These are phyloP conservation scores for Pleuronectes platessa DNA, from an alignment of 2,113 vertebrate species.

Conservation along the genomic window DNA sequence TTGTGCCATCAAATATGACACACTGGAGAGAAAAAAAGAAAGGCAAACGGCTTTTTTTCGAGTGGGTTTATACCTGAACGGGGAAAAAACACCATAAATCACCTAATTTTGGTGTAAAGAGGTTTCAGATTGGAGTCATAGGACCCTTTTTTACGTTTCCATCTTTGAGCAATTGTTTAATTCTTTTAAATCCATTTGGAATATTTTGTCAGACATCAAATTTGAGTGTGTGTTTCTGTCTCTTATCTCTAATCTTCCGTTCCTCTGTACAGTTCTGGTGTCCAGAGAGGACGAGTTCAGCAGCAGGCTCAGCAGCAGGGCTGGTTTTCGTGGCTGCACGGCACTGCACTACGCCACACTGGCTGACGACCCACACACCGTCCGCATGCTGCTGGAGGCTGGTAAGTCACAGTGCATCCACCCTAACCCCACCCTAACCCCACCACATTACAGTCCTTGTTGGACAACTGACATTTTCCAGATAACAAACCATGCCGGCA, in stretches of 20 bases:
- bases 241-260: neutral
- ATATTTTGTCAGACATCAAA: too few species aligned
- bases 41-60: too few species aligned
- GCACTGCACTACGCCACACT: constrained; percentile 94
- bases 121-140: too few species aligned
- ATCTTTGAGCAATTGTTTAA: too few species aligned
- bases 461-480: neutral
- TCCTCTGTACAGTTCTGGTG: constrained; percentile 85
- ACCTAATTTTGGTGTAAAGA: too few species aligned
- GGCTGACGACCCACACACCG: constrained; percentile 85
- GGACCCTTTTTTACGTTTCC: too few species aligned
- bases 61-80: too few species aligned
- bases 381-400: constrained; percentile 87
- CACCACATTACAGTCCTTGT: neutral
- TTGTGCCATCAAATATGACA: too few species aligned
- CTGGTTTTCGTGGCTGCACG: constrained; percentile 92
- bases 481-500: neutral
- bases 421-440: neutral
- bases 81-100: too few species aligned
- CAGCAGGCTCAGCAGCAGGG: constrained; percentile 90
- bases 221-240: too few species aligned
- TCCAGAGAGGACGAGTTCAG: constrained; percentile 96
- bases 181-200: too few species aligned
- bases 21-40: too few species aligned
- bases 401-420: constrained; percentile 76